Percentiles rank a stretch among this genome's conserved stretches.
Evolutionary conservation across 2,888 invertebrate genomes (phyloP).

Genomic region (Brachylomia viminalis): DNA sequence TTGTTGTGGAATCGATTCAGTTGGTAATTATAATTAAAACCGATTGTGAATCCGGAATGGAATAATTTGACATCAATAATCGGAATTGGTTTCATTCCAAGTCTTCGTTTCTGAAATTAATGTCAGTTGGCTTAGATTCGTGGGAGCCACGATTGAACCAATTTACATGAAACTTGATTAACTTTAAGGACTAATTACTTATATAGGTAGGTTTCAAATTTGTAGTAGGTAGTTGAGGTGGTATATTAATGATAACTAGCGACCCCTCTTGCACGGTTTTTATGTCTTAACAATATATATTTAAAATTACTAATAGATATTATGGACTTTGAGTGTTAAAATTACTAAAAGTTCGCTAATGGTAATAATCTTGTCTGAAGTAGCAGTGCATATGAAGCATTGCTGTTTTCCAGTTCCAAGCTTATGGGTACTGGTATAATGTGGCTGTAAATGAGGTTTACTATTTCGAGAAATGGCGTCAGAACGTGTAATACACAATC

Average conservation of each 20-base stretch:
- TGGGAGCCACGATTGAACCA: conserved; percentile 19
- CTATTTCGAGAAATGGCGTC: no score
- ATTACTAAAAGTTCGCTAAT: no score
- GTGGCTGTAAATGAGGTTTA: no score
- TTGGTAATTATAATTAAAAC: conserved; percentile 59
- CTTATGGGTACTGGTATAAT: no score
- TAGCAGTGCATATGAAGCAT: no score
- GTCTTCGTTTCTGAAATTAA: conserved; percentile 33
- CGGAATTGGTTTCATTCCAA: conserved; percentile 52
- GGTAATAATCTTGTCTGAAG: no score
- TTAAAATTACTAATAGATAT: no score
- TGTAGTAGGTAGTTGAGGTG: background rate
- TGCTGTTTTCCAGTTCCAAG: no score
- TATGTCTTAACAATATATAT: background rate
- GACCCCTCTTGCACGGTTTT: background rate
- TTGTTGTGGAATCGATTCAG: conserved; percentile 25
- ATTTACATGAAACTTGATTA: conserved; percentile 44
- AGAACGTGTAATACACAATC: no score
- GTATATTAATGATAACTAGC: background rate
- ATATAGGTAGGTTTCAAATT: background rate
- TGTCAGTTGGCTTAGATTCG: conserved; percentile 28
- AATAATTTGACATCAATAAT: conserved; percentile 46
- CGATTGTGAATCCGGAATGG: conserved; percentile 34
- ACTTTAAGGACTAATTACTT: conserved; percentile 20
- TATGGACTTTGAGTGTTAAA: no score